Conservation (phyloP, 2,888 invertebrate species). For the Halictus quadricinctus region DNA sequence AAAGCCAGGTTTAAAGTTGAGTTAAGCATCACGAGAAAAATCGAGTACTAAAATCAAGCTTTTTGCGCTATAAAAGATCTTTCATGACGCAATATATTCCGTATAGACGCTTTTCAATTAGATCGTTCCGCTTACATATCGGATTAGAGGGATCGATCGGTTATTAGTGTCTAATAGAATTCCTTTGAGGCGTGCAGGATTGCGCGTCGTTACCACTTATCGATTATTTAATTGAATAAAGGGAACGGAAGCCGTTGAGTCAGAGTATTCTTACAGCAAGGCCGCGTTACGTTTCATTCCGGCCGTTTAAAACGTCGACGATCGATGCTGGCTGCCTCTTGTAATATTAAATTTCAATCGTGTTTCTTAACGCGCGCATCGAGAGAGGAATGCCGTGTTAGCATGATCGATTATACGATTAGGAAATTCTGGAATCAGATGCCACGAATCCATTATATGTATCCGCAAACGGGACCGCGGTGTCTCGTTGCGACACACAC, state of each 20-base stretch:
- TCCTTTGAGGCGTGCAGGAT: slow-evolving; percentile 1
- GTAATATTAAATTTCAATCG: slow-evolving; percentile 45
- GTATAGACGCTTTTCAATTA: not conserved
- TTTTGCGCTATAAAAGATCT: not conserved
- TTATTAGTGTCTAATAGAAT: slow-evolving; percentile 33
- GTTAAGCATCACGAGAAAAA: not conserved
- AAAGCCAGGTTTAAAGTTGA: not conserved
- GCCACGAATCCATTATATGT: slow-evolving; percentile 40
- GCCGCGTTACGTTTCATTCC: slow-evolving; percentile 20
- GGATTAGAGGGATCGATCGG: not conserved
- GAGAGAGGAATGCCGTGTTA: slow-evolving; percentile 5
- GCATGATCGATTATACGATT: slow-evolving; percentile 50
- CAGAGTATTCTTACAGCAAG: slow-evolving; percentile 22
- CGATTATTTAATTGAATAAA: slow-evolving; percentile 45
- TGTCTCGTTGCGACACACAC: slow-evolving; percentile 35
- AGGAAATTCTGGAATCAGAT: slow-evolving; percentile 42
- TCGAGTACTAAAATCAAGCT: not conserved
- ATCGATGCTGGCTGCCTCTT: slow-evolving; percentile 13
- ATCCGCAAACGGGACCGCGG: slow-evolving; percentile 25
- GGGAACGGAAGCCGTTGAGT: slow-evolving; percentile 25
- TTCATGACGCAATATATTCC: not conserved
- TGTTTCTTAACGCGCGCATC: not conserved
- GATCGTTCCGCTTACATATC: slow-evolving; percentile 9
- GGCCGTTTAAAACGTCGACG: slow-evolving; percentile 20
- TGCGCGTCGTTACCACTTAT: not conserved